Base-by-base conservation (phyloP, 2,888 invertebrate species). In the Hirudinaria manillensis region DNA sequence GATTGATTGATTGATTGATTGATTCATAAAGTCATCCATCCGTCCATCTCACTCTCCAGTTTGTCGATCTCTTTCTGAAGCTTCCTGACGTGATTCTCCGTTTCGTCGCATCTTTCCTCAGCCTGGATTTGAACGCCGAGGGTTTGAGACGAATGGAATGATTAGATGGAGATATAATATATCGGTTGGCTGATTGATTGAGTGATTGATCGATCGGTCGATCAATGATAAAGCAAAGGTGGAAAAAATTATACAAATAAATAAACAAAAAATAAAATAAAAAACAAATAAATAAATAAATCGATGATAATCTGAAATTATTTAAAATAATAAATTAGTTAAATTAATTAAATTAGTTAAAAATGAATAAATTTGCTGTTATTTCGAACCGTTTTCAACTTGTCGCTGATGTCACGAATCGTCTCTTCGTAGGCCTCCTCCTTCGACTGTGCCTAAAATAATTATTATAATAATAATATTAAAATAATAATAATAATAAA, bases 71-170 rank as follows among this genome's bases (percentile, higher is more conserved):
- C 75, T 29, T 55, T 68, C 34, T 75, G 75, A 19, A 75, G 70
- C 21, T 51, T 70, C 53, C 51, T 65, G 19, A 75, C 56, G 29
- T 65, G 68, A 24, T 32, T 68, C 27, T 70, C 75, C n/a, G 99
- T 98, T 88, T 99, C 99, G 89, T 98, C 97, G 89, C 98, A 98
- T 87, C 99, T 94, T 87, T 98, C 97, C 89, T 99, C 99, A 92
- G 99, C 98, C 99, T 98, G 45, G 6, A 45, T 80, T 27, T 45
- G 45, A 45, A 45, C 45, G 16, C 45, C 13, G 36, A 36, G 10
- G 36, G 45, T 45, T 45, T 45, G 16, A 7, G 45, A 6, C 45
- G 45, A 16, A n/a, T 45, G 3, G 16, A 45, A 10, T 10, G 45
- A 45, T 45, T 45, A 7, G 45, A 10, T 6, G 13, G 3, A 38